A percentile compares a stretch with the other conserved stretches of the same genome.
Conservation (phyloP, 2,113 vertebrate species). For the Plotosus lineatus region DNA sequence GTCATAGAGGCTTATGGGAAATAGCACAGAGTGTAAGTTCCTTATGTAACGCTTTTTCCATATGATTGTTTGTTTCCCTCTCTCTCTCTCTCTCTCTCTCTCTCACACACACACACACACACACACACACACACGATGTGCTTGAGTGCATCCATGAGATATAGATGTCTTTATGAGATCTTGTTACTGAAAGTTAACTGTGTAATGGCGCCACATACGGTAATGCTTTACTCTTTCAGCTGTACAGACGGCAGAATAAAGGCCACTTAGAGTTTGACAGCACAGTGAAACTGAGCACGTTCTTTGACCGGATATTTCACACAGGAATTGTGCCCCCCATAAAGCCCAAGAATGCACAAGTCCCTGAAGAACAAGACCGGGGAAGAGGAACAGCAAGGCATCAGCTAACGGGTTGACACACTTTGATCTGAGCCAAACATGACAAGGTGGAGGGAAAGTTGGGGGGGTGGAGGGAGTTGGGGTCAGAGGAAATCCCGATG, state of each 20-base stretch:
- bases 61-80: constrained; percentile 25
- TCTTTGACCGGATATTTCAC: not conserved
- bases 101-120: too few relatives aligned
- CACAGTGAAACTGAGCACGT: not conserved
- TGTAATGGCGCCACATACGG: constrained; percentile 4
- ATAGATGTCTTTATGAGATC: constrained; percentile 32
- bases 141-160: constrained; percentile 26
- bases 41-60: constrained; percentile 46
- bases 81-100: too few relatives aligned
- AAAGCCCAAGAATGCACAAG: constrained; percentile 3
- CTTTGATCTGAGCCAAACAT: constrained; percentile 42
- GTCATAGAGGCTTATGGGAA: constrained; percentile 38
- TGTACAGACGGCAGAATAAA: constrained; percentile 28
- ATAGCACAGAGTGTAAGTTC: constrained; percentile 23
- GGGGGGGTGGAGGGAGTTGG: too few relatives aligned
- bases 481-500: constrained; percentile 48
- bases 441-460: constrained; percentile 21
- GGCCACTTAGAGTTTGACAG: constrained; percentile 24
- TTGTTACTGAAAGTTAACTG: constrained; percentile 31
- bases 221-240: not conserved
- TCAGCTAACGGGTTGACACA: constrained; percentile 19
- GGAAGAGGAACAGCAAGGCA: constrained; percentile 15
- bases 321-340: constrained; percentile 6
- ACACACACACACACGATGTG: constrained; percentile 15
- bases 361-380: constrained; percentile 11